Conservation (phyloP, 2,888 invertebrate genomes). For the Spodoptera exigua region DNA sequence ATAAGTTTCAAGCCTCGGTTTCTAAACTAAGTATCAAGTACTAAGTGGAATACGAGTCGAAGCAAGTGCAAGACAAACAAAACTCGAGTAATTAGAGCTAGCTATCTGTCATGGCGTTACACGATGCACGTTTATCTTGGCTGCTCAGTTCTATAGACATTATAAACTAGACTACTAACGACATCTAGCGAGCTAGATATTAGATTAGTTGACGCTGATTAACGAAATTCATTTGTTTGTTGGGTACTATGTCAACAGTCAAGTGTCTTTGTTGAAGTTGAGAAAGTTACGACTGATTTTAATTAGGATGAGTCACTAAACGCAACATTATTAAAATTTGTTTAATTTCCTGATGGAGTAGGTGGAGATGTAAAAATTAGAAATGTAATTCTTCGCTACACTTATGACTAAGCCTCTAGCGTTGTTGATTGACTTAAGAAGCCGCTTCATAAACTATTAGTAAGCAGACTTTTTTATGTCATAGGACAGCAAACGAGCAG, state of each 20-base stretch:
- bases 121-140: slow-evolving; percentile 49
- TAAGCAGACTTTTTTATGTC: too few species aligned
- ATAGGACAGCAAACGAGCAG: too few species aligned
- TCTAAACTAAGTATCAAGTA: slow-evolving; percentile 42
- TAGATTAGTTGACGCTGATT: slow-evolving; percentile 15
- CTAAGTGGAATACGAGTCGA: slow-evolving; percentile 38
- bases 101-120: slow-evolving; percentile 45
- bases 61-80: slow-evolving; percentile 49
- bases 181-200: slow-evolving; percentile 30
- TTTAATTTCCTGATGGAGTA: too few species aligned
- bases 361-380: too few species aligned
- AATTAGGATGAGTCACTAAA: too few species aligned
- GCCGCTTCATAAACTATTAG: too few species aligned
- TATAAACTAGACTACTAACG: slow-evolving; percentile 38
- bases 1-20: slow-evolving; percentile 30
- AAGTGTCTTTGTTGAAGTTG: too few species aligned
- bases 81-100: slow-evolving; percentile 54
- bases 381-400: too few species aligned
- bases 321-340: too few species aligned
- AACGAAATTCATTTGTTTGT: neutral
- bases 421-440: too few species aligned
- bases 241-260: neutral
- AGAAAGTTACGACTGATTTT: too few species aligned
- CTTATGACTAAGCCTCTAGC: too few species aligned
- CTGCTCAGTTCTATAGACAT: slow-evolving; percentile 36